Evolutionary conservation across 2,888 invertebrate species (phyloP).

Genomic region (Ligdia adustata): DNA sequence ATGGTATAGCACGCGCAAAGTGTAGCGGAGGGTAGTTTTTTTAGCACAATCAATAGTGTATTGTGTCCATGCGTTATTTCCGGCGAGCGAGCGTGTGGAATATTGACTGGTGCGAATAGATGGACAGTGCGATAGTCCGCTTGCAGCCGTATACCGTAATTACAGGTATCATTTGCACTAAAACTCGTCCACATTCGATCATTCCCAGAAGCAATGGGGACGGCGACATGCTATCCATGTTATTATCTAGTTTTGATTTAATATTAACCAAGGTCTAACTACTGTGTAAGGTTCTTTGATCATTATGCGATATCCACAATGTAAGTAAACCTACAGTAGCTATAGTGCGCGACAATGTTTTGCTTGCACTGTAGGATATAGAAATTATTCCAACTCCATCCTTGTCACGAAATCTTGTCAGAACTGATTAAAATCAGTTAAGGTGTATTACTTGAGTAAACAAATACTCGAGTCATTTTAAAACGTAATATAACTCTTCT

Average conservation of each 20-base stretch:
- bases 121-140: conserved; percentile 63
- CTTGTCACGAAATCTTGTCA: no score
- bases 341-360: no score
- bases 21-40: conserved; percentile 38
- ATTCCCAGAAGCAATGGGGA: conserved; percentile 41
- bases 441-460: no score
- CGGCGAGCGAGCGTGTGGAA: conserved; percentile 63
- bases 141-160: conserved; percentile 56
- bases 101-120: conserved; percentile 63
- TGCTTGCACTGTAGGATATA: no score
- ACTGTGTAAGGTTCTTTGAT: conserved; percentile 1
- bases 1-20: conserved; percentile 32
- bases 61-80: conserved; percentile 64
- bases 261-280: conserved; percentile 5
- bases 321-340: no score
- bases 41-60: conserved; percentile 73
- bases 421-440: no score
- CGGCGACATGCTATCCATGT: conserved; percentile 35
- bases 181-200: conserved; percentile 59
- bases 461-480: no score
- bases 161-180: conserved; percentile 80
- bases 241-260: conserved; percentile 16
- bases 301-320: not conserved
- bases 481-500: no score
- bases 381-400: no score